Evolutionary conservation across 2,113 vertebrate species (phyloP), one percentile per base, ranked within the genome.

Genomic region (Gyps fulvus): DNA sequence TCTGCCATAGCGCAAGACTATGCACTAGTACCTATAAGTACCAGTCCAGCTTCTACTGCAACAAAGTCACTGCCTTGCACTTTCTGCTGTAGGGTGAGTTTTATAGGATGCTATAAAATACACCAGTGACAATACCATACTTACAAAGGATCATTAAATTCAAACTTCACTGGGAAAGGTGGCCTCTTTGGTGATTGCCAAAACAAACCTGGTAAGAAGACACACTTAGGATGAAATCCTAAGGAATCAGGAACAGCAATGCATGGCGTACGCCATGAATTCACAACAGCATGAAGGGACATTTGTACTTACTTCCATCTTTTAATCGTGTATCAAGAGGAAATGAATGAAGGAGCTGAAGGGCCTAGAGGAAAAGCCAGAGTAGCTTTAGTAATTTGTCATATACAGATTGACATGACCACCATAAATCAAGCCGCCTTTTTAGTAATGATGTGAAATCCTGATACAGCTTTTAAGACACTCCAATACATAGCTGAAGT

Each of bases 121-220:
- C 16, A 65, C 19, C 66, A 57, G 45, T 16, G 14, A 47, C 42
- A 79, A 32, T n/a, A 69, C 22, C 58, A 95, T 98, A 99, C 99
- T 99, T 98, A 99, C 99, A 99, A 98, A 87, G 98, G 97, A 95
- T 99, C 99, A 66, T 83, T 99, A 92, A 99, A 97, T 89, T 99
- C 99, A 98, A 99, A 99, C 90, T 99, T 98, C 97, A 99, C 98
- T 79, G 99, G 99, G 80, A 98, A 98, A 65, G 99, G 99, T 29
- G 99, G 99, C 87, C 99, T 99, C 98, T 99, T 99, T 40, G 99
- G 99, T 74, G 99, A 99, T 2, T 99, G 99, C 99, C 99, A 99
- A 98, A 99, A 99, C 73, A 99, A 99, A 98, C 99, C 99, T 99
- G 91, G 49, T 66, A 92, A 79, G 62, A 93, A 95, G 78, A 95